A percentile compares a stretch with the other conserved stretches of the same genome.
phyloP scores from a whole-genome alignment of 2,797 vertebrate genomes.

The Menidia menidia region DNA sequence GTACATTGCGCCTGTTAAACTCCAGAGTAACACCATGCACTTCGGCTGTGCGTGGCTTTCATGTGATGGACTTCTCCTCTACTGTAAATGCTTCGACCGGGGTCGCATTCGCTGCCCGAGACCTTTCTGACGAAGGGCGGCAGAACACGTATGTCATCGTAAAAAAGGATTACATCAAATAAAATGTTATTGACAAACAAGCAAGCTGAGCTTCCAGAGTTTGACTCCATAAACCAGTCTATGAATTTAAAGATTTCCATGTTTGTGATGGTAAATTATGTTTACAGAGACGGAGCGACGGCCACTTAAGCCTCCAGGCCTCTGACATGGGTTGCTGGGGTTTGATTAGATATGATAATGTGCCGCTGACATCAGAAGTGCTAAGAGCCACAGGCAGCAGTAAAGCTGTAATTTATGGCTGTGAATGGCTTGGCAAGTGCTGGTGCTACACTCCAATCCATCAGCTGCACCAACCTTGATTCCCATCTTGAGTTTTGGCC shows the following conservation, averaged over 20 bases:
- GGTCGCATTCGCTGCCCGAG: slow-evolving; percentile 62
- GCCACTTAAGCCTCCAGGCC: slow-evolving; percentile 60
- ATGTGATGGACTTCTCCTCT: slow-evolving; percentile 68
- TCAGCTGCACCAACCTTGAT: slow-evolving; percentile 65
- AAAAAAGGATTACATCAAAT: slow-evolving; percentile 83
- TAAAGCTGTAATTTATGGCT: slow-evolving; percentile 79
- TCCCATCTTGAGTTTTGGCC: slow-evolving; percentile 66
- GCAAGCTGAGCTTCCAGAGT: slow-evolving; percentile 65
- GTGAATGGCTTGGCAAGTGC: slow-evolving; percentile 66
- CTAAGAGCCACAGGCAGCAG: slow-evolving; percentile 51
- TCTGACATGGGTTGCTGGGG: slow-evolving; percentile 75
- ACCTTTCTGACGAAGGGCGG: slow-evolving; percentile 66
- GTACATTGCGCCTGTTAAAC: slow-evolving; percentile 42
- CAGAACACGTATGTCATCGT: slow-evolving; percentile 77
- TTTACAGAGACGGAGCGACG: slow-evolving; percentile 67
- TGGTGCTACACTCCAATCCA: slow-evolving; percentile 67
- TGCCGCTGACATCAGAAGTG: slow-evolving; percentile 66
- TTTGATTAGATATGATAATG: slow-evolving; percentile 85
- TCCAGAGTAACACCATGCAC: slow-evolving; percentile 54
- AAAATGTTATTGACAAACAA: slow-evolving; percentile 81
- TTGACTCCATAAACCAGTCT: slow-evolving; percentile 74
- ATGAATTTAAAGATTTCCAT: slow-evolving; percentile 70
- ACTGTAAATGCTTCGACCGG: slow-evolving; percentile 66
- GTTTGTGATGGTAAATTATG: slow-evolving; percentile 67
- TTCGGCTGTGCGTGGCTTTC: slow-evolving; percentile 63